phyloP scores from a whole-genome alignment of 2,797 vertebrate genomes.

The Pyrocephalus nanus region DNA sequence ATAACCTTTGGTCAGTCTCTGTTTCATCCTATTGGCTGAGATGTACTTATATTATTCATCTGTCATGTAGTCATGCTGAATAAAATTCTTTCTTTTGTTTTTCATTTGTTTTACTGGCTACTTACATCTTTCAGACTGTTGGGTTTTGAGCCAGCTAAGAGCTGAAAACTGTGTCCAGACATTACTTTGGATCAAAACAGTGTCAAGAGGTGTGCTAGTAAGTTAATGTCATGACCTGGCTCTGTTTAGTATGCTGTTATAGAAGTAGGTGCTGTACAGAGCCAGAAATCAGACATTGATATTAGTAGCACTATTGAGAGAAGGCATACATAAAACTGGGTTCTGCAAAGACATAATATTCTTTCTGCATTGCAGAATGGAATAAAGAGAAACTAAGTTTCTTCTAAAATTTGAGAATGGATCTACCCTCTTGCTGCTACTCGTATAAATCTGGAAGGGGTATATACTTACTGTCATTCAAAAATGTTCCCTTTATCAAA shows the following conservation, averaged over 20 bases:
- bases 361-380: not conserved
- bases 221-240: not conserved
- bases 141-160: not conserved
- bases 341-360: not conserved
- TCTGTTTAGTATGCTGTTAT: not conserved
- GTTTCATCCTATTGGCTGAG: conserved; percentile 37
- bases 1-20: conserved; percentile 67
- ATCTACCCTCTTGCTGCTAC: not conserved
- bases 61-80: conserved; percentile 25
- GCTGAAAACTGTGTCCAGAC: not conserved
- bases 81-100: conserved; percentile 22
- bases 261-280: not conserved
- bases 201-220: not conserved
- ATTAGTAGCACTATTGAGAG: not conserved
- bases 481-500: conserved; percentile 3
- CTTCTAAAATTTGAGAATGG: not conserved
- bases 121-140: not conserved
- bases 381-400: not conserved
- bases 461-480: not conserved
- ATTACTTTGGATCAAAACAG: not conserved
- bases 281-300: not conserved
- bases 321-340: not conserved
- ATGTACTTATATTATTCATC: not conserved
- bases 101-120: not conserved
- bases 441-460: not conserved